Base-by-base conservation (phyloP, 2,888 invertebrate genomes). In the Cantharis lateralis region DNA sequence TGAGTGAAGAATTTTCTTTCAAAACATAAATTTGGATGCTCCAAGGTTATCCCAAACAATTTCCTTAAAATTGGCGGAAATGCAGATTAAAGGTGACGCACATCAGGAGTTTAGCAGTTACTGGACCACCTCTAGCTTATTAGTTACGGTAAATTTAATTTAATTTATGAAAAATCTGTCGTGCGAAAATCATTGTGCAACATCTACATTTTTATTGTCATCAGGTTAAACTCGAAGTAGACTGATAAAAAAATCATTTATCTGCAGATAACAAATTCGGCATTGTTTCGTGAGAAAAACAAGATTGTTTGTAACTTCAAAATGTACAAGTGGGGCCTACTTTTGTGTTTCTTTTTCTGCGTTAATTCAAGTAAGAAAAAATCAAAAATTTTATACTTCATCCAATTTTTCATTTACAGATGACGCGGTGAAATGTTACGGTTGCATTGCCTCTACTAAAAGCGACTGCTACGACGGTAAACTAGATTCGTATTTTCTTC, bases 391-490 rank as follows among this genome's bases (percentile, higher is more conserved):
- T 16, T 10, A 10, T 63, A 18, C n/a, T 4, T 10, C 10, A 64
- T 10, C 3, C 3, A 18, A 64, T 18, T 64, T 64, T 11, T 18
- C 9, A 66, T 26, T 72, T 68, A 13, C 61, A 73, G 73, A n/a
- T 15, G 24, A 66, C 9, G n/a, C 48, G 16, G 62, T 61, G 15
- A 13, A 15, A 7, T 76, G 76, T 15, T 72, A 73, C 18, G 61
- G 61, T 10, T 76, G 76, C 18, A 4, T 64, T 9, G 70, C 72
- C 9, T 76, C 76, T 9, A 73, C 70, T 5, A 70, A 26, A 2
- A 76, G 76, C 48, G 76, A 76, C n/a, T 76, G 76, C 15, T 66
- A 26, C 28, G 13, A 73, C 0, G 76, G 76, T 10, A 20, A 64
- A 4, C 0, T 28, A 15, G 10, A 28, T 3, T 72, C 76, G 0